Percentiles rank a stretch among this genome's conserved stretches.
These are phyloP conservation scores for Chaetodon trifasciatus DNA, from an alignment of 2,797 vertebrate species.

Conservation along the genomic window DNA sequence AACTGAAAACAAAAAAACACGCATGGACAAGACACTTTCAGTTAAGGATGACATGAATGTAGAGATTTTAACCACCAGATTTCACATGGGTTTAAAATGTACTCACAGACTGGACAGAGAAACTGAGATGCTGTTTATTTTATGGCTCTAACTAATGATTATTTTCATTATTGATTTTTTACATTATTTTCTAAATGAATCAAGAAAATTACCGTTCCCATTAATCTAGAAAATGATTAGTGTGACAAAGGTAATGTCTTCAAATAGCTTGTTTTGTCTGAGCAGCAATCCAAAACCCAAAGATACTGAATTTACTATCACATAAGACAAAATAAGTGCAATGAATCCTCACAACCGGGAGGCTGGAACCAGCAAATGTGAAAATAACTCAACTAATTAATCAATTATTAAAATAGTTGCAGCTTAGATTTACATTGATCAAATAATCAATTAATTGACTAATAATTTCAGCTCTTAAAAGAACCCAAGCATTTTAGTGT, in stretches of 20 bases:
- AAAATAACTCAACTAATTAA: not conserved
- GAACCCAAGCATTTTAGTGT: not conserved
- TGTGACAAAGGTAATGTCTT: not conserved
- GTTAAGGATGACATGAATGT: not conserved
- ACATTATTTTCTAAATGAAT: not conserved
- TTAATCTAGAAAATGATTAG: not conserved
- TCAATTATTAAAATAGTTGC: not conserved
- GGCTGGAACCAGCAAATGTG: not conserved
- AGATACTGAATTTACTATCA: constrained; percentile 1
- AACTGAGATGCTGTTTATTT: not conserved
- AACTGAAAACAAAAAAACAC: constrained; percentile 29
- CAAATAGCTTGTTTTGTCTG: not conserved
- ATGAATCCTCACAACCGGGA: not conserved
- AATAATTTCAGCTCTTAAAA: not conserved
- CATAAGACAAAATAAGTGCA: not conserved
- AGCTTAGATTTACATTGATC: not conserved
- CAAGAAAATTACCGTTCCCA: not conserved
- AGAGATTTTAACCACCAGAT: not conserved
- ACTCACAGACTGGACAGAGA: not conserved
- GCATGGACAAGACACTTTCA: not conserved
- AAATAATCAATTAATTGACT: not conserved
- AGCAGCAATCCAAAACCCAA: not conserved
- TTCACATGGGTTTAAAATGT: not conserved
- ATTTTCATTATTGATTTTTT: not conserved
- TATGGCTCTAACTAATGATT: not conserved